Base-by-base conservation (phyloP, 2,113 vertebrate genomes). In the Notechis scutatus region DNA sequence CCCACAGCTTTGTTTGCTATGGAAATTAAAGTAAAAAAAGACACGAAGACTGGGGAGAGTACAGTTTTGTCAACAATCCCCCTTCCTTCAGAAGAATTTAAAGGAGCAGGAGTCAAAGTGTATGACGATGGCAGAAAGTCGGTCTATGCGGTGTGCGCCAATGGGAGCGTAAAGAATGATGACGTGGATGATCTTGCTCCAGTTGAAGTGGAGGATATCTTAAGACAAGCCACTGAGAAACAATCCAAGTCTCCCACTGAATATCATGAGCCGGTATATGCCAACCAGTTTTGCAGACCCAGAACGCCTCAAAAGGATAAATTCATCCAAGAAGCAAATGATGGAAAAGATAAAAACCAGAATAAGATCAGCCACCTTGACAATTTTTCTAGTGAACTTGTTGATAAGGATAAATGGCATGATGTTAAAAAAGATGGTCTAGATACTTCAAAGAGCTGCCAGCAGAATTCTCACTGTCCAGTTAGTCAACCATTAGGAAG, bases 21-120 rank as follows among this genome's bases (percentile, higher is more conserved):
- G 98, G 98, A 99, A 97, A 99, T 99, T 94, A 99, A 98, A 95
- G 99, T 99, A 90, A 98, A 99, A 96, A 98, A 98, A 94, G 98
- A 99, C 94, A 97, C 97, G 94, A 98, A 98, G 95, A 99, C 99
- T 5, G 99, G 99, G 20, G 98, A 98, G 96, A 98, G 97, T 89
- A 98, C 98, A 18, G 98, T 99, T n/a, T 96, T 99, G 45, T 99
- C 99, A 34, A 98, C 98, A n/a, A 97, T 98, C 61, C 98, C 98
- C 24, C 95, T 99, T 94, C 98, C 97, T 2, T 97, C 99, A 3
- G 97, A 98, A 69, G 97, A 98, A 85, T 97, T 98, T 88, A 97
- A 97, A 94, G 97, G 98, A 29, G 96, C 96, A 61, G 99, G 98
- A 39, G 93, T 99, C 89, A 99, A 99, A 97, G 98, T 99, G 3